Evolutionary conservation across 2,113 vertebrate species (phyloP).

Genomic region (Nymphicus hollandicus): DNA sequence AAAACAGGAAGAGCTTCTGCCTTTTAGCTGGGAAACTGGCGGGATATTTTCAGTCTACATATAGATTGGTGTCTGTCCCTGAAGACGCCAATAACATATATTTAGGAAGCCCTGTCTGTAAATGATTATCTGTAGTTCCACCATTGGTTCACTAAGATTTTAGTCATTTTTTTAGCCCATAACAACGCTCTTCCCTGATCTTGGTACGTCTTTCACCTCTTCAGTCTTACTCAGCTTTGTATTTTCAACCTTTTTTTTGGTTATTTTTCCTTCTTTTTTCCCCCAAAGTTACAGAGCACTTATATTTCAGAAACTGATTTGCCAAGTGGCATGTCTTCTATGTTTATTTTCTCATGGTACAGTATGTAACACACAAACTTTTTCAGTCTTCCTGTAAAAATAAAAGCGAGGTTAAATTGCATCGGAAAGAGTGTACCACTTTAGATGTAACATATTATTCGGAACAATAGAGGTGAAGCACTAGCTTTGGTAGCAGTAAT

Average conservation of each 20-base stretch:
- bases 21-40: background rate
- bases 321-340: background rate
- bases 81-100: background rate
- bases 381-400: background rate
- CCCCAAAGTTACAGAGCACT: background rate
- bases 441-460: background rate
- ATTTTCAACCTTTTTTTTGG: background rate
- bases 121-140: background rate
- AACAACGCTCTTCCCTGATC: background rate
- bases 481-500: background rate
- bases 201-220: background rate
- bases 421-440: background rate
- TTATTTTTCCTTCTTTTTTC: accelerated
- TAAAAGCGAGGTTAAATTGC: background rate
- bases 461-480: background rate
- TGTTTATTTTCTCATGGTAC: background rate
- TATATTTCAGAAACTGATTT: background rate
- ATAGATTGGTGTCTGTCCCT: background rate
- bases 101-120: background rate
- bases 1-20: background rate
- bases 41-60: background rate
- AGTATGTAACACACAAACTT: background rate
- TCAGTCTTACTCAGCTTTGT: background rate
- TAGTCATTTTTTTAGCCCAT: background rate
- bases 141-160: background rate